Evolutionary conservation across 2,888 invertebrate species (phyloP).

Genomic region (Euplagia quadripunctaria): DNA sequence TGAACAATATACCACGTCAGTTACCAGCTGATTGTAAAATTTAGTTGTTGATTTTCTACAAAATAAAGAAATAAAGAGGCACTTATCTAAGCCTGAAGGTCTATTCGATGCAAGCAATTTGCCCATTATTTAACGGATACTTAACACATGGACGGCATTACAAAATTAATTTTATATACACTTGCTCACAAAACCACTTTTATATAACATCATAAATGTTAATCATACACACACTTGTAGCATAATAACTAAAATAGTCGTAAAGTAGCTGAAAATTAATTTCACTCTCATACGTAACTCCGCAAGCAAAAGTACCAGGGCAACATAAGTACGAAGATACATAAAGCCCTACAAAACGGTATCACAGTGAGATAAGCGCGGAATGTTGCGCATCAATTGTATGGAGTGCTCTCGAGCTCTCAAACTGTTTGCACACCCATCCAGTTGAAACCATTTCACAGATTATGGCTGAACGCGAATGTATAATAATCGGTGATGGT

Average conservation of each 20-base stretch:
- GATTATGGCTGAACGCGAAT: conserved; percentile 26
- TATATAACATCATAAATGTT: not conserved
- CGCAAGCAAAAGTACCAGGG: conserved; percentile 30
- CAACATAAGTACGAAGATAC: conserved; percentile 31
- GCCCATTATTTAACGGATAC: no score
- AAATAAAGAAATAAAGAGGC: no score
- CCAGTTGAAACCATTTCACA: conserved; percentile 36
- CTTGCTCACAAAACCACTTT: not conserved
- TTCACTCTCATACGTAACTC: not conserved
- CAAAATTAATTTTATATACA: no score
- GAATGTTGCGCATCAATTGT: conserved; percentile 49
- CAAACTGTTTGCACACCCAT: conserved; percentile 43
- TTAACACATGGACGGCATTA: no score
- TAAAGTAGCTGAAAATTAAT: not conserved
- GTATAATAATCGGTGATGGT: conserved; percentile 18
- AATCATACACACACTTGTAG: not conserved
- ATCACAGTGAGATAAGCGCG: conserved; percentile 45
- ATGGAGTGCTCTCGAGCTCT: conserved; percentile 47
- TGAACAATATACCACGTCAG: no score
- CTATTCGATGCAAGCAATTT: no score
- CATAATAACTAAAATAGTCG: not conserved
- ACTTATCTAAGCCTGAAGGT: no score
- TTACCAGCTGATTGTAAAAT: no score
- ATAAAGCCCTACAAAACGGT: conserved; percentile 24
- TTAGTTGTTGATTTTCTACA: no score